A percentile compares a stretch with the other conserved stretches of the same genome.
Evolutionary conservation across 1,140 invertebrate species (phyloP).

Genomic region (Diorhabda sublineata): DNA sequence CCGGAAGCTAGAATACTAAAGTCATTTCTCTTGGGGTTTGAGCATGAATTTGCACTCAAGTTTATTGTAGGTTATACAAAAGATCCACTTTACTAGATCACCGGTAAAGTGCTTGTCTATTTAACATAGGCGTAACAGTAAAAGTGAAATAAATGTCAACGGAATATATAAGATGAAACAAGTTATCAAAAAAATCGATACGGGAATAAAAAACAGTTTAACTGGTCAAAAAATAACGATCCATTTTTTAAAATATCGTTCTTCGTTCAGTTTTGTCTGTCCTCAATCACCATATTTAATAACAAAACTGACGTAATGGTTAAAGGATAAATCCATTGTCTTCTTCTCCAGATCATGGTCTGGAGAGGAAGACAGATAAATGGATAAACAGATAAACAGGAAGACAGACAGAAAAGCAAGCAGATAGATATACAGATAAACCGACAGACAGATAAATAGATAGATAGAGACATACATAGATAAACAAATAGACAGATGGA

Average conservation of each 20-base stretch:
- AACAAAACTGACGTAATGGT: too few relatives aligned
- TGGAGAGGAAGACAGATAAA: constrained; percentile 5
- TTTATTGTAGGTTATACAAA: constrained; percentile 44
- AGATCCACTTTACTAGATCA: constrained; percentile 30
- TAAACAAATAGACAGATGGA: too few relatives aligned
- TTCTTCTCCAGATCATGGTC: too few relatives aligned
- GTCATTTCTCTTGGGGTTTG: constrained; percentile 25
- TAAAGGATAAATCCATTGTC: too few relatives aligned
- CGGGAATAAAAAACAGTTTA: too few relatives aligned
- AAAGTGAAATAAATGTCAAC: neutral
- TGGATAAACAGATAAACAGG: constrained; percentile 1
- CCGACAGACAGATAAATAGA: constrained; percentile 4
- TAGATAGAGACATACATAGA: neutral
- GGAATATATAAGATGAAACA: neutral
- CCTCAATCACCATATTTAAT: too few relatives aligned
- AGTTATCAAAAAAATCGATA: neutral
- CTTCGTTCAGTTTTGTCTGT: too few relatives aligned
- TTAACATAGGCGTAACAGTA: constrained; percentile 12
- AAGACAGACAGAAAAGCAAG: constrained; percentile 3
- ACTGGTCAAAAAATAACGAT: too few relatives aligned
- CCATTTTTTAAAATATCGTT: too few relatives aligned
- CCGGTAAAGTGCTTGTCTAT: constrained; percentile 5
- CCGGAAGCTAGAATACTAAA: constrained; percentile 27
- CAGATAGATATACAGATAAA: constrained; percentile 5
- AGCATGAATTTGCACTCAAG: constrained; percentile 45